A percentile compares a stretch with the other conserved stretches of the same genome.
Evolutionary conservation across 2,888 invertebrate genomes (phyloP).

Genomic region (Sinopyrophorus schimmeli): DNA sequence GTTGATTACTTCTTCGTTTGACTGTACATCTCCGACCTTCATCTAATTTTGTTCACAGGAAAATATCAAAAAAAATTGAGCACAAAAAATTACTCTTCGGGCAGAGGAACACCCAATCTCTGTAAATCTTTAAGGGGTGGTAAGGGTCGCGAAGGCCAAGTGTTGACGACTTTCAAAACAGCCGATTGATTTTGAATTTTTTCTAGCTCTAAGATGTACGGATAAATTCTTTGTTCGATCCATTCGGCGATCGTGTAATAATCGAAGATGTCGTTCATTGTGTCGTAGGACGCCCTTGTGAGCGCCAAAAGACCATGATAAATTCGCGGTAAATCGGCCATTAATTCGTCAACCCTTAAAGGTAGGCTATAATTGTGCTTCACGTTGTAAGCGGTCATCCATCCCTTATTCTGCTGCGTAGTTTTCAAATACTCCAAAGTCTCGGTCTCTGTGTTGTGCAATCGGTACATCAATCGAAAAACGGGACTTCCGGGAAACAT

Average conservation of each 20-base stretch:
- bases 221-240: slow-evolving; percentile 68
- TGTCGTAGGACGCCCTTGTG: slow-evolving; percentile 60
- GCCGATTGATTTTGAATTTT: slow-evolving; percentile 60
- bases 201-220: slow-evolving; percentile 58
- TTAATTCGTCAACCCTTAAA: slow-evolving; percentile 65
- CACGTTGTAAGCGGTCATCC: slow-evolving; percentile 73
- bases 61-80: too few relatives aligned
- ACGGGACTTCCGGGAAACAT: slow-evolving; percentile 67
- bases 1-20: too few relatives aligned
- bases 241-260: slow-evolving; percentile 65
- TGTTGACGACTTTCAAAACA: slow-evolving; percentile 57
- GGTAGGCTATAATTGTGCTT: slow-evolving; percentile 71
- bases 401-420: slow-evolving; percentile 56
- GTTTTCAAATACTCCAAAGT: slow-evolving; percentile 52
- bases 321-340: slow-evolving; percentile 60
- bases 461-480: slow-evolving; percentile 56
- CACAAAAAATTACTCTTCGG: slow-evolving; percentile 28
- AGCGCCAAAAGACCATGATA: slow-evolving; percentile 61
- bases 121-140: slow-evolving; percentile 57
- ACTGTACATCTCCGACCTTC: too few relatives aligned
- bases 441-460: slow-evolving; percentile 54
- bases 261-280: slow-evolving; percentile 64
- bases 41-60: too few relatives aligned
- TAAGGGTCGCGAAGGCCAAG: slow-evolving; percentile 66
- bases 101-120: slow-evolving; percentile 53